Evolutionary conservation across 2,113 vertebrate species (phyloP), one percentile per base, ranked within the genome.

Genomic region (Hippocampus mohnikei): DNA sequence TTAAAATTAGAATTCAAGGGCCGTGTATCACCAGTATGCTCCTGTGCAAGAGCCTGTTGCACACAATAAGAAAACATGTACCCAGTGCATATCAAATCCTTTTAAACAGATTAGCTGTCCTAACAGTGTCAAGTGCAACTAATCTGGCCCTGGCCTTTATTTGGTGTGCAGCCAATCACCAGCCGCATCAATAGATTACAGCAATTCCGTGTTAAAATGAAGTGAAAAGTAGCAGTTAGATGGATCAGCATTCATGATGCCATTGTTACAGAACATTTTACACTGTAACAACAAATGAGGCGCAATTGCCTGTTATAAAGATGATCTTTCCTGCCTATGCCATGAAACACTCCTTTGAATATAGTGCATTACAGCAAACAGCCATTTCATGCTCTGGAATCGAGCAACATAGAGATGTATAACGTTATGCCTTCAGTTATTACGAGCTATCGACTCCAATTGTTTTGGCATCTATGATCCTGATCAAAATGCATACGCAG

Each of bases 31-130:
- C 40, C 67, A 70, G 16, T 60, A 75, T 16, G 10, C 60, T 42
- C 23, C 61, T 67, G 46, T 71, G 27, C 58, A 62, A 76, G 75
- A 72, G 83, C 76, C 69, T 73, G 68, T 27, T 77, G 64, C 66
- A 70, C 68, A 81, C 72, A 77, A 75, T 73, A 72, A 59, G 59
- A 77, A 66, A 77, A 78, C 60, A 70, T 75, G 82, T 70, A 65
- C 73, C 56, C 40, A 56, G 59, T 81, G 58, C 50, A 70, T 70
- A 78, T 76, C 69, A 77, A 88, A 89, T 76, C 81, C 62, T 63
- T 71, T 83, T 88, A 89, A 87, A 65, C 73, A 74, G 90, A 88
- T 92, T 90, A 92, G 65, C 70, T 81, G 87, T 82, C 84, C 89
- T 88, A 89, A 87, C 83, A 67, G 64, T 71, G 56, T 77, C 70